phyloP scores from a whole-genome alignment of 2,113 vertebrate genomes.

The Paramormyrops kingsleyae region DNA sequence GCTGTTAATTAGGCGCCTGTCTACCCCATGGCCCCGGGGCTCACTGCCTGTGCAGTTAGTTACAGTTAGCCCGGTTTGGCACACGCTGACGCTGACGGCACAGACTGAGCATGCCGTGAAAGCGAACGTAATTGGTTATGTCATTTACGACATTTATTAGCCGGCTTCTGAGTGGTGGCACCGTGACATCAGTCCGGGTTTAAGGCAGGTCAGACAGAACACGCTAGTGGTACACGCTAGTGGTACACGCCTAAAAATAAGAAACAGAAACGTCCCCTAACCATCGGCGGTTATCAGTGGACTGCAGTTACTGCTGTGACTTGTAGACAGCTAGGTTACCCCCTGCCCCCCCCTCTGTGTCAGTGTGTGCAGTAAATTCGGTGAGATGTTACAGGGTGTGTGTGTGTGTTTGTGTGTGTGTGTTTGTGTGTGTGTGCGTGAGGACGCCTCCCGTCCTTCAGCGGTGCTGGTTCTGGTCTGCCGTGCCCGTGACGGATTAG shows the following conservation, averaged over 20 bases:
- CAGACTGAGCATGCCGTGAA: neutral
- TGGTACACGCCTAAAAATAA: too few relatives aligned
- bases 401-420: neutral
- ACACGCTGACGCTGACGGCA: neutral
- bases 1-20: constrained; percentile 3
- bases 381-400: neutral
- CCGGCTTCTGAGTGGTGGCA: neutral
- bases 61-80: neutral
- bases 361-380: neutral
- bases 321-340: neutral
- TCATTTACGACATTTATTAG: neutral
- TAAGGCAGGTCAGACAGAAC: neutral
- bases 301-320: neutral
- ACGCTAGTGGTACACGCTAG: too few relatives aligned
- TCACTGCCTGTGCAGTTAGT: neutral
- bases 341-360: neutral
- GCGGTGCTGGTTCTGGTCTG: neutral
- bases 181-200: neutral
- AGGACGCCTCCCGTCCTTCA: neutral
- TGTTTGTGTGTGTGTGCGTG: neutral
- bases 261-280: neutral
- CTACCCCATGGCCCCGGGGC: neutral
- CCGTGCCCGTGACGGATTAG: constrained; percentile 10
- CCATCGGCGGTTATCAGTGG: neutral
- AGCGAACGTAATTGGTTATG: neutral